Evolutionary conservation across 2,113 vertebrate species (phyloP).

Genomic region (Syngnathus scovelli): DNA sequence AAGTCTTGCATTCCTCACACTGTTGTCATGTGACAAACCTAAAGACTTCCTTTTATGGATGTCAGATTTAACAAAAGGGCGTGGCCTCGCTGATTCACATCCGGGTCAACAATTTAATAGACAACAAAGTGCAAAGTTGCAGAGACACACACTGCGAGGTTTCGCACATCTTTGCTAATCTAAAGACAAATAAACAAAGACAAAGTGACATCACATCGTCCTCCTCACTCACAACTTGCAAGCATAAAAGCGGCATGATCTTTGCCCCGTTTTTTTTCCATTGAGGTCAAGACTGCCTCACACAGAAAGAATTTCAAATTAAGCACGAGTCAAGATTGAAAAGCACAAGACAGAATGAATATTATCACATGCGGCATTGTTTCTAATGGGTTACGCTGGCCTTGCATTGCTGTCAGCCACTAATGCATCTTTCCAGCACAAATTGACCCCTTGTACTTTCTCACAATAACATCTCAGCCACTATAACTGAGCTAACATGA

Average conservation of each 20-base stretch:
- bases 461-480: not conserved
- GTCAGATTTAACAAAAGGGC: slow-evolving; percentile 62
- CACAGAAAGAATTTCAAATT: not conserved
- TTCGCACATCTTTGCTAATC: slow-evolving; percentile 27
- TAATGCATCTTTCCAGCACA: not conserved
- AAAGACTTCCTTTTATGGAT: slow-evolving; percentile 81
- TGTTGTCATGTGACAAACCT: slow-evolving; percentile 78
- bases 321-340: not conserved
- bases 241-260: not conserved
- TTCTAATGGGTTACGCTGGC: not conserved
- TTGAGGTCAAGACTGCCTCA: not conserved
- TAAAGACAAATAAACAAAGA: slow-evolving; percentile 17
- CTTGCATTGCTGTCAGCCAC: not conserved
- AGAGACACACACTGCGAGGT: slow-evolving; percentile 2
- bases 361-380: not conserved
- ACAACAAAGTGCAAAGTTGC: slow-evolving; percentile 23
- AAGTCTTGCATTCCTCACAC: slow-evolving; percentile 71
- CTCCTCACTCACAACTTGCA: not conserved
- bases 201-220: slow-evolving; percentile 17
- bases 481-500: not conserved
- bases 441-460: not conserved
- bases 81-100: slow-evolving; percentile 56
- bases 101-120: slow-evolving; percentile 36
- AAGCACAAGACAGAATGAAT: not conserved
- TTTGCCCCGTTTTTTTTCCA: not conserved